Evolutionary conservation across 1,140 invertebrate species (phyloP).

Genomic region (Solenopsis fugax): DNA sequence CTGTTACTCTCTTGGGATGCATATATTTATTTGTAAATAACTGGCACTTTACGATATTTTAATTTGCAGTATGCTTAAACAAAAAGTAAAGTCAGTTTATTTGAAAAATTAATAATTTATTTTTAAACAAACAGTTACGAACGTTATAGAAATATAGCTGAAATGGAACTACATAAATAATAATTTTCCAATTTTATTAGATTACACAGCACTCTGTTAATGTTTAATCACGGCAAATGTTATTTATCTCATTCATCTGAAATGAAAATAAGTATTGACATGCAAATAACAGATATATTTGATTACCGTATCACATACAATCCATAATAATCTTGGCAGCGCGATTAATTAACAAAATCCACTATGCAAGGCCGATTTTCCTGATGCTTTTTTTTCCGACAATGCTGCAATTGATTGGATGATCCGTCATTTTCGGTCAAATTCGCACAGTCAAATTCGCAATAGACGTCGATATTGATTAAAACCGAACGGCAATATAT

Average conservation of each 20-base stretch:
- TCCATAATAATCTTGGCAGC: conserved; percentile 14
- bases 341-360: conserved; percentile 40
- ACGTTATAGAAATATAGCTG: not conserved
- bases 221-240: conserved; percentile 4
- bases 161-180: not conserved
- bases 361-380: conserved; percentile 38
- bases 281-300: conserved; percentile 16
- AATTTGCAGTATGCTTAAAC: not conserved
- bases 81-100: not conserved
- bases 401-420: conserved; percentile 30
- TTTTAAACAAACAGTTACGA: not conserved
- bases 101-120: not conserved
- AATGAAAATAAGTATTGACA: conserved; percentile 34
- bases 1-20: not conserved
- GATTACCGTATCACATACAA: not conserved
- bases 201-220: conserved; percentile 6
- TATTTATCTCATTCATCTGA: conserved; percentile 6
- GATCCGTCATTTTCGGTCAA: conserved; percentile 39
- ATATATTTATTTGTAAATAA: not conserved
- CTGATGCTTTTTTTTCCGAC: conserved; percentile 3
- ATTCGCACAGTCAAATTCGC: conserved; percentile 2
- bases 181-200: not conserved
- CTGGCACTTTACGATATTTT: not conserved
- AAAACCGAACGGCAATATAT: conserved; percentile 9
- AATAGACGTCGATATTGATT: conserved; percentile 41